phyloP scores from a whole-genome alignment of 2,113 vertebrate genomes.

The Onychorhynchus coronatus region DNA sequence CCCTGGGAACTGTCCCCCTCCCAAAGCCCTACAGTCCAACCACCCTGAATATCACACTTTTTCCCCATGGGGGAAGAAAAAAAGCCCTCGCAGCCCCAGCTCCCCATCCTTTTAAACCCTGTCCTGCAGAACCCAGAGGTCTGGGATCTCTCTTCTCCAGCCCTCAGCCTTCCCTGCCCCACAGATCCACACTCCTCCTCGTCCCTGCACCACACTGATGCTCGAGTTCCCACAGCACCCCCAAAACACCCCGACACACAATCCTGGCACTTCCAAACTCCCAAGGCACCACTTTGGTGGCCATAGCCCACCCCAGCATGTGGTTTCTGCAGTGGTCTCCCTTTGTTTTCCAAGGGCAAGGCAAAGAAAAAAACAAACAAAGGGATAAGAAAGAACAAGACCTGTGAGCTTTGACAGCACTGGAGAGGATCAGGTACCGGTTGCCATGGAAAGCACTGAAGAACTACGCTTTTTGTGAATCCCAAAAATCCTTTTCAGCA shows the following conservation, averaged over 20 bases:
- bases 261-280: background rate
- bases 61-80: accelerated
- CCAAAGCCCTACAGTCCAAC: background rate
- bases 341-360: background rate
- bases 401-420: background rate
- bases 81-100: background rate
- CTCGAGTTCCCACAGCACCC: accelerated
- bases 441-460: background rate
- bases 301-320: accelerated
- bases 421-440: background rate
- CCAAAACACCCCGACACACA: background rate
- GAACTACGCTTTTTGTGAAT: background rate
- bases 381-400: background rate
- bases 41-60: background rate
- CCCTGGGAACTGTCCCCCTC: background rate
- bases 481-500: background rate
- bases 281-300: background rate
- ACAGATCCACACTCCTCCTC: background rate
- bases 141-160: background rate
- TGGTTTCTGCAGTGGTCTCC: background rate
- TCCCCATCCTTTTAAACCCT: background rate
- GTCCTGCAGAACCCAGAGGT: background rate
- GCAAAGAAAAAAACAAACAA: background rate
- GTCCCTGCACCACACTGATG: accelerated
- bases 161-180: background rate